Base-by-base conservation (phyloP, 53 echinoderm and acorn worm species). In the Echinarachnius parma region DNA sequence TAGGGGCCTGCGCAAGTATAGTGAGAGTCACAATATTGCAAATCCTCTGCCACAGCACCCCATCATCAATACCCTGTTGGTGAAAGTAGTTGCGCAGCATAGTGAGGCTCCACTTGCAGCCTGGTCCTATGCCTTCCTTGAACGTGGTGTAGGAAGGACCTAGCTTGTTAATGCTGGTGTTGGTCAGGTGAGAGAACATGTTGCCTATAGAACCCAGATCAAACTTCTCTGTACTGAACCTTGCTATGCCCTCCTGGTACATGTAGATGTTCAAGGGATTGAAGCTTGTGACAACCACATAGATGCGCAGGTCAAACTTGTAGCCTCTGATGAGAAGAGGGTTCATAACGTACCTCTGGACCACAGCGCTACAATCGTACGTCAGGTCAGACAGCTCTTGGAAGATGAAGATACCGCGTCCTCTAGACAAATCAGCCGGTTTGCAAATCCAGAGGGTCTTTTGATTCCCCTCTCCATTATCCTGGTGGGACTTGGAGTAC, bases 121-220 rank as follows among this genome's bases (percentile, higher is more conserved):
- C 89, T 42, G 84, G 84, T 22, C 89, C 89, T 15, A 89, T 78
- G 26, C 84, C 48, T 62, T 89, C 89, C 45, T 89, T 89, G 59
- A 80, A 81, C 3, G 69, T 26, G 3, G 71, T 77, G 62, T 84
- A 89, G 30, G 63, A 80, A 8, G 89, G 89, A 26, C 89, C 81
- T n/a, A 84, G 60, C 72, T 89, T 89, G 66, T 89, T 89, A 50
- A 89, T 89, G 44, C 89, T 89, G 13, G 89, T 89, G 57, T 89
- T 89, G 23, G 89, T 89, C 33, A 89, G 65, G 77, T 89, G 89
- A 15, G 80, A 84, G 48, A 76, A 89, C 46, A 80, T 54, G 62
- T 89, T 89, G 21, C 78, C 84, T 26, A 77, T 28, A 15, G 84
- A 59, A 62, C 42, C 48, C 34, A 89, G 39, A 52, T 89, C 89